These are phyloP conservation scores for Pelagia noctiluca DNA, from an alignment of 30 jellyfish, hydroid and myxozoan genomes.

Conservation along the genomic window DNA sequence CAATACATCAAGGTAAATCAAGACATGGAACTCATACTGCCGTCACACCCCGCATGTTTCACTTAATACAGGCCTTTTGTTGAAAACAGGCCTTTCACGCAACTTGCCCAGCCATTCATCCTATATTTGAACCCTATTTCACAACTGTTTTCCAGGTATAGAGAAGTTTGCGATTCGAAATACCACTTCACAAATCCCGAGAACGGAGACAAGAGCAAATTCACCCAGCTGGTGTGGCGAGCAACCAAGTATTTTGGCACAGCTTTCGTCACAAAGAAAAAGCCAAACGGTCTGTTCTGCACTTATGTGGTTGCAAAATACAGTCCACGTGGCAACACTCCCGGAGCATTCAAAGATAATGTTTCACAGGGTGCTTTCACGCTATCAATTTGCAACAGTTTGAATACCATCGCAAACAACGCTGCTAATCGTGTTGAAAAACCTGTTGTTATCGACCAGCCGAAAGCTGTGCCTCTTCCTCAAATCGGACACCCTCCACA, in stretches of 20 bases:
- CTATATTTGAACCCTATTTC: background rate
- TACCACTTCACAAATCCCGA: conserved; percentile 58
- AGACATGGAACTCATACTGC: too few species aligned
- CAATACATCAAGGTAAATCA: too few species aligned
- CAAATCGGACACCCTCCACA: background rate
- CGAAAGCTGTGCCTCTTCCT: background rate
- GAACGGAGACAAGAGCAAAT: conserved; percentile 54
- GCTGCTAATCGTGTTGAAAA: conserved; percentile 61
- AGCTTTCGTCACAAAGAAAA: conserved; percentile 81
- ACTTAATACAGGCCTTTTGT: background rate
- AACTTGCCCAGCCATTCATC: too few species aligned
- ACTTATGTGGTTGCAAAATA: conserved; percentile 83
- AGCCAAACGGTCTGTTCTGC: conserved; percentile 61
- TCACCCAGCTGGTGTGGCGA: conserved; percentile 90
- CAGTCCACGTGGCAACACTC: conserved; percentile 75
- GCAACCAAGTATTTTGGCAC: conserved; percentile 71
- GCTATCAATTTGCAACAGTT: conserved; percentile 78
- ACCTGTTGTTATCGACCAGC: background rate
- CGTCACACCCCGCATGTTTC: too few species aligned
- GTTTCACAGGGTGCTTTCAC: conserved; percentile 72
- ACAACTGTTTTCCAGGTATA: conserved; percentile 52
- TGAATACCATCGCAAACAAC: conserved; percentile 68
- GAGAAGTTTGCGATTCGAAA: conserved; percentile 75
- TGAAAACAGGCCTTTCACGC: background rate
- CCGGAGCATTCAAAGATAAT: conserved; percentile 68